Percentiles rank a stretch among this genome's conserved stretches.
Evolutionary conservation across 2,888 invertebrate species (phyloP).

Genomic region (Syritta pipiens): DNA sequence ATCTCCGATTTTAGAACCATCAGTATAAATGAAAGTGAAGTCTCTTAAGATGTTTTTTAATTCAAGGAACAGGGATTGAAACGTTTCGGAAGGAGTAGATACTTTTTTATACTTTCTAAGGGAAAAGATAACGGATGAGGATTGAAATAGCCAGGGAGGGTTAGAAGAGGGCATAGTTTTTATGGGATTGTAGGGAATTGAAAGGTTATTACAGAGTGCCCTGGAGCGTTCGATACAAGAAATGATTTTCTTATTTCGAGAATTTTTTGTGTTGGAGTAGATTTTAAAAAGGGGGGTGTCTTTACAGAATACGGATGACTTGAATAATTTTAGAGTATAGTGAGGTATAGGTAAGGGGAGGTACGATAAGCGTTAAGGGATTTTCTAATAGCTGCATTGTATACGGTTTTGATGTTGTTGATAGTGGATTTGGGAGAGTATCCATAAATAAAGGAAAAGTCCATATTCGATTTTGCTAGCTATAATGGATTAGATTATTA

Average conservation of each 20-base stretch:
- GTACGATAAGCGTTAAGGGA: not conserved
- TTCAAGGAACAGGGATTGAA: too few relatives aligned
- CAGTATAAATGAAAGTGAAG: too few relatives aligned
- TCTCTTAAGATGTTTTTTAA: too few relatives aligned
- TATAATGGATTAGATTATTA: not conserved
- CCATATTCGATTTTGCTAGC: not conserved
- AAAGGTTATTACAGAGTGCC: not conserved
- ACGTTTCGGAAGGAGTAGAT: too few relatives aligned
- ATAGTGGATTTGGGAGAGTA: not conserved
- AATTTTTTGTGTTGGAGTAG: not conserved
- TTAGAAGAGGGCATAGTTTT: not conserved
- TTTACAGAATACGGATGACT: not conserved
- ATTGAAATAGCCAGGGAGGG: not conserved
- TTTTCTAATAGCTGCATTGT: not conserved
- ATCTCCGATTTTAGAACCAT: too few relatives aligned
- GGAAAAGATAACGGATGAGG: not conserved
- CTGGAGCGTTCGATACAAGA: not conserved
- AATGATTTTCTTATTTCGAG: not conserved
- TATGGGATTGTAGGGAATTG: too few relatives aligned
- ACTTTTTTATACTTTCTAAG: not conserved
- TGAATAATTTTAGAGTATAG: not conserved
- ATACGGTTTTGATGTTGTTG: not conserved
- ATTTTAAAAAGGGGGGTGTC: not conserved
- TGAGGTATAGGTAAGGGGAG: not conserved
- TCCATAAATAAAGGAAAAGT: not conserved